phyloP scores from a whole-genome alignment of 2,797 vertebrate species.

The Microctenopoma lineatum region DNA sequence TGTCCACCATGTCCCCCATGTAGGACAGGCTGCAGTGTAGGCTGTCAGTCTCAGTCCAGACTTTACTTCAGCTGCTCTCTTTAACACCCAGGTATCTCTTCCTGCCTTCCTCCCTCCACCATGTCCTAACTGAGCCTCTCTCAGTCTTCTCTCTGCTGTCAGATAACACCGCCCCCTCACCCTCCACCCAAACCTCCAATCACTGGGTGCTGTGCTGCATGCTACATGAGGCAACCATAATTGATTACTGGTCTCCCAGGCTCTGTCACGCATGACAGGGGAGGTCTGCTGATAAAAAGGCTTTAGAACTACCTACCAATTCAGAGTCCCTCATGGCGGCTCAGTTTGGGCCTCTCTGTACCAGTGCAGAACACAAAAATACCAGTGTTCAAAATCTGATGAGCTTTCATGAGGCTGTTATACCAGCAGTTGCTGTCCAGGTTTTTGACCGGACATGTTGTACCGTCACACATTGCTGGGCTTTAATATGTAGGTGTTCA shows the following conservation, averaged over 20 bases:
- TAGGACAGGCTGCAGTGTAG: conserved; percentile 11
- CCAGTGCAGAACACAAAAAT: too few relatives aligned
- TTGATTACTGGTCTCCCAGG: conserved; percentile 47
- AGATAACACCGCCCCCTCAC: conserved; percentile 21
- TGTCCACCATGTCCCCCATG: conserved; percentile 51
- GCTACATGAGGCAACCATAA: conserved; percentile 64
- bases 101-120: conserved; percentile 25
- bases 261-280: conserved; percentile 36
- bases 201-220: conserved; percentile 35
- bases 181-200: conserved; percentile 17
- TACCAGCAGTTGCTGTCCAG: too few relatives aligned
- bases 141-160: conserved; percentile 19
- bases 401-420: too few relatives aligned
- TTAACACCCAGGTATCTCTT: conserved; percentile 17
- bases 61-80: conserved; percentile 15
- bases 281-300: not conserved
- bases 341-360: too few relatives aligned
- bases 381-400: too few relatives aligned
- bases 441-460: too few relatives aligned
- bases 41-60: not conserved
- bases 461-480: too few relatives aligned
- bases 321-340: not conserved
- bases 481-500: too few relatives aligned
- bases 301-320: not conserved
- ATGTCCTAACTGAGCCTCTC: conserved; percentile 20